A percentile compares a stretch with the other conserved stretches of the same genome.
Conservation (phyloP, 2,888 invertebrate species). For the Keiferia lycopersicella region DNA sequence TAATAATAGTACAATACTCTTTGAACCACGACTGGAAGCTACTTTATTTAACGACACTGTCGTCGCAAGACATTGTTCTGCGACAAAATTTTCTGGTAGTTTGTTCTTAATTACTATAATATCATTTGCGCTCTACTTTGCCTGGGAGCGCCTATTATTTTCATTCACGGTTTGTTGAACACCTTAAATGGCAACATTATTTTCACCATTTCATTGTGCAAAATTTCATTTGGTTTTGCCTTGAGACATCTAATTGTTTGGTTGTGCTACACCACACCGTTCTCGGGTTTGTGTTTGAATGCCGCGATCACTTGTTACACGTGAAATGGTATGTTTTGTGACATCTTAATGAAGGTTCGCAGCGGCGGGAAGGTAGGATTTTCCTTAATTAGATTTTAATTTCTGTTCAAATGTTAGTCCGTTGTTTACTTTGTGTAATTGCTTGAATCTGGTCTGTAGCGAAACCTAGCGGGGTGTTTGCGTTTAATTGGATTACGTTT, state of each 20-base stretch:
- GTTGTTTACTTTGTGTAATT: constrained; percentile 37
- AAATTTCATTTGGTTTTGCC: constrained; percentile 51
- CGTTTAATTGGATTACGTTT: constrained; percentile 8
- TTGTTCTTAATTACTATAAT: constrained; percentile 67
- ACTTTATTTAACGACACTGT: constrained; percentile 54
- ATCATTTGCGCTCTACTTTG: constrained; percentile 53
- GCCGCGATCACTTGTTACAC: constrained; percentile 40
- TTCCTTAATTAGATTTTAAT: constrained; percentile 56
- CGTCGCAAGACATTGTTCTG: constrained; percentile 55
- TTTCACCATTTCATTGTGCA: constrained; percentile 57
- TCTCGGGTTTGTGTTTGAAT: constrained; percentile 36
- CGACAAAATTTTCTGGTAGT: constrained; percentile 63
- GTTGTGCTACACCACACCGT: constrained; percentile 42
- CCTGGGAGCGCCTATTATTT: constrained; percentile 56
- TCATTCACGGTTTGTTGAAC: constrained; percentile 65
- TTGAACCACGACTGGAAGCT: constrained; percentile 38
- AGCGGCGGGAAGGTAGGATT: constrained; percentile 42
- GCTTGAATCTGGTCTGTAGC: constrained; percentile 27
- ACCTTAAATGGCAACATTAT: constrained; percentile 61
- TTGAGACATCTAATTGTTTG: constrained; percentile 36
- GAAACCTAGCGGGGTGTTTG: constrained; percentile 24
- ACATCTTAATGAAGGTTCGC: constrained; percentile 52
- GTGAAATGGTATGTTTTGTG: constrained; percentile 51
- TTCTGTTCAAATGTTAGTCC: constrained; percentile 36
- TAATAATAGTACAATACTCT: constrained; percentile 41